phyloP scores from a whole-genome alignment of 1,140 invertebrate species.

The Nautilus pompilius region DNA sequence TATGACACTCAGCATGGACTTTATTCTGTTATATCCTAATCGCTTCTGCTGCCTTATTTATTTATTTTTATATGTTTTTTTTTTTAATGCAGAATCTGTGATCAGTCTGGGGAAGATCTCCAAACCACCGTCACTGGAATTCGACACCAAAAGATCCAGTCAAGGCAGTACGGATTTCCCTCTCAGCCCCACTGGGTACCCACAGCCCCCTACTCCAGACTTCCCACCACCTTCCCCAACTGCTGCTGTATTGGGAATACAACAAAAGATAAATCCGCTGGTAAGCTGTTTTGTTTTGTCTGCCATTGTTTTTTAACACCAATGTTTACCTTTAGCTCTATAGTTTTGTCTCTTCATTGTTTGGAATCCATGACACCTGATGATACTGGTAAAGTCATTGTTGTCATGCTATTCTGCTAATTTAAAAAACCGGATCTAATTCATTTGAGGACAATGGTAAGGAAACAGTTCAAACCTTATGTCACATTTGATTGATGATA shows the following conservation, averaged over 20 bases:
- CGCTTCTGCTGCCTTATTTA: neutral
- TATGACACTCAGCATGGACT: neutral
- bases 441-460: too few species aligned
- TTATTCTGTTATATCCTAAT: neutral
- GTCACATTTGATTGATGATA: too few species aligned
- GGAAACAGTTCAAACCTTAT: too few species aligned
- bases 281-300: too few species aligned
- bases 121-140: constrained; percentile 29
- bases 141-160: constrained; percentile 17
- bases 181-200: constrained; percentile 81
- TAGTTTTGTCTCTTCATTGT: too few species aligned
- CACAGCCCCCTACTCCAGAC: constrained; percentile 88
- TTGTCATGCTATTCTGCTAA: too few species aligned
- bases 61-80: neutral
- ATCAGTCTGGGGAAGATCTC: constrained; percentile 1
- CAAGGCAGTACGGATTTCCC: constrained; percentile 43
- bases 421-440: too few species aligned
- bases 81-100: neutral
- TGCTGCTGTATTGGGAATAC: constrained; percentile 84
- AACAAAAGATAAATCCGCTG: constrained; percentile 85
- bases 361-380: too few species aligned
- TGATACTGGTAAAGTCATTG: too few species aligned
- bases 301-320: too few species aligned
- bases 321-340: too few species aligned
- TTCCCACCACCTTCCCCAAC: constrained; percentile 89